Percentiles rank a stretch among this genome's conserved stretches.
Conservation (phyloP, 2,888 invertebrate genomes). For the Conchocele bisecta region DNA sequence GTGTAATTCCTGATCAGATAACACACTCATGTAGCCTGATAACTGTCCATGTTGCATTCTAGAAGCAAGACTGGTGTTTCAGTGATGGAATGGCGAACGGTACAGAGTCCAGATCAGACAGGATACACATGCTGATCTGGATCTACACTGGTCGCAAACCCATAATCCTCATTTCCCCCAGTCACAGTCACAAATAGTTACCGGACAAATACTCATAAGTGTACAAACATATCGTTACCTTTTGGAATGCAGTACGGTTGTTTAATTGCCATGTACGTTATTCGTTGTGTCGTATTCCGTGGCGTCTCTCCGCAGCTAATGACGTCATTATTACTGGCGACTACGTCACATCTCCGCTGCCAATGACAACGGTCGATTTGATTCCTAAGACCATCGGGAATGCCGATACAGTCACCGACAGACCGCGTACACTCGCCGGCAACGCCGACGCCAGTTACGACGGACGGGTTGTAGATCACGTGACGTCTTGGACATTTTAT, state of each 20-base stretch:
- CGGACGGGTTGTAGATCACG: conserved; percentile 33
- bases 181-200: too few relatives aligned
- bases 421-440: background rate
- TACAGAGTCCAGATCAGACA: too few relatives aligned
- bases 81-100: too few relatives aligned
- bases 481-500: conserved; percentile 34
- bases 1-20: too few relatives aligned
- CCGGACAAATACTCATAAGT: background rate
- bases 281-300: background rate
- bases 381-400: conserved; percentile 6
- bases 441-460: conserved; percentile 6
- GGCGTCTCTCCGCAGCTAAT: conserved; percentile 7
- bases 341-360: conserved; percentile 27
- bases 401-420: conserved; percentile 26
- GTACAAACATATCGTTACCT: conserved; percentile 23
- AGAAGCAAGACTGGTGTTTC: too few relatives aligned
- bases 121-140: too few relatives aligned
- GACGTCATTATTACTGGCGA: conserved; percentile 5
- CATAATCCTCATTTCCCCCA: too few relatives aligned
- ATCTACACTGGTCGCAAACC: too few relatives aligned
- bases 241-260: conserved; percentile 45
- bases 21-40: too few relatives aligned
- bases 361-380: conserved; percentile 35
- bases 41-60: too few relatives aligned
- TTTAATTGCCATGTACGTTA: conserved; percentile 30